Evolutionary conservation across 2,888 invertebrate species (phyloP).

Genomic region (Phyto melanocephala): DNA sequence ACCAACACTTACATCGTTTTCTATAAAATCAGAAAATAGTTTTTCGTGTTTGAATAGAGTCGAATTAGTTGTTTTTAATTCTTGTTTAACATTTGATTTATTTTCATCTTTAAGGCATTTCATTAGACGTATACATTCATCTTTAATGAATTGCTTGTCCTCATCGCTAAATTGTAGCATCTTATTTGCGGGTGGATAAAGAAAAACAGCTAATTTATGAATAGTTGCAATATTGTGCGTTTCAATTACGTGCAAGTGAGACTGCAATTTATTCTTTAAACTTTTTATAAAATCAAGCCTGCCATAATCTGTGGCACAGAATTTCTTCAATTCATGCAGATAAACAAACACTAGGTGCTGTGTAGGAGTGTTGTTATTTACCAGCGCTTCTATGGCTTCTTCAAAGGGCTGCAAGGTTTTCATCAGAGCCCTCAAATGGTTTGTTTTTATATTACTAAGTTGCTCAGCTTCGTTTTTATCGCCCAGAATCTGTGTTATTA

Average conservation of each 20-base stretch:
- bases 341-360: conserved; percentile 18
- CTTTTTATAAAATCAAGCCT: not conserved
- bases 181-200: conserved; percentile 35
- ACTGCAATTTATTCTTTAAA: not conserved
- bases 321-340: conserved; percentile 23
- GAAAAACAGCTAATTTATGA: conserved; percentile 26
- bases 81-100: not conserved
- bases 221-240: not conserved
- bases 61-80: not conserved
- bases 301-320: not conserved
- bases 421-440: not conserved
- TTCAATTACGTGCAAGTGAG: not conserved
- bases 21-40: conserved; percentile 22
- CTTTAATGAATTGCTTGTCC: not conserved
- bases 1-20: not conserved
- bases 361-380: not conserved
- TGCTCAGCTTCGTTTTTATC: not conserved
- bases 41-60: not conserved
- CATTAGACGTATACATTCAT: conserved; percentile 11
- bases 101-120: not conserved
- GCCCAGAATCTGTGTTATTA: not conserved
- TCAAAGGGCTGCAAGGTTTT: conserved; percentile 12
- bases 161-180: not conserved
- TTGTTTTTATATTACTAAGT: not conserved
- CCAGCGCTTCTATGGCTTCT: conserved; percentile 12